Evolutionary conservation across 2,113 vertebrate genomes (phyloP).

Genomic region (Carassius gibelio): DNA sequence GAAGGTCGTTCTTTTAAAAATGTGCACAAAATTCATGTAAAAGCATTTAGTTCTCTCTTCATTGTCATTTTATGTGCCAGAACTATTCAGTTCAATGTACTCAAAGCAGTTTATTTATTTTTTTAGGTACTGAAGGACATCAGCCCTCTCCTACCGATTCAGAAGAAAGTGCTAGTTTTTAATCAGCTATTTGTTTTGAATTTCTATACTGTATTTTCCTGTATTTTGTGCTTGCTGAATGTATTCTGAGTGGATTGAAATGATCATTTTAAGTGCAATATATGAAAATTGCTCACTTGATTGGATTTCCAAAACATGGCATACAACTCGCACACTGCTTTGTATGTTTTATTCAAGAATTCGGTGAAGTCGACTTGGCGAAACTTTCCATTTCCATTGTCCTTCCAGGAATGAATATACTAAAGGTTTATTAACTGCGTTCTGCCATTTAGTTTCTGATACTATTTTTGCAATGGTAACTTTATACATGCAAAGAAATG

Average conservation of each 20-base stretch:
- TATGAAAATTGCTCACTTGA: too few species aligned
- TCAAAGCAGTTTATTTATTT: background rate
- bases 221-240: background rate
- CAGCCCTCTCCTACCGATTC: background rate
- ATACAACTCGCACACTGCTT: too few species aligned
- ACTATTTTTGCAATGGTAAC: too few species aligned
- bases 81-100: background rate
- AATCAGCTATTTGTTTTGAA: background rate
- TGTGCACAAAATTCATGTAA: background rate
- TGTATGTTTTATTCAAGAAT: too few species aligned
- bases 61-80: background rate
- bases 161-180: conserved; percentile 14
- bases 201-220: background rate
- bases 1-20: conserved; percentile 13
- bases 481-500: too few species aligned
- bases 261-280: background rate
- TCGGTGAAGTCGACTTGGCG: too few species aligned
- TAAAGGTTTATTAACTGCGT: too few species aligned
- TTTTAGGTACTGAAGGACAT: background rate
- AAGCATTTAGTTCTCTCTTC: background rate
- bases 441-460: too few species aligned
- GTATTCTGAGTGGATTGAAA: background rate
- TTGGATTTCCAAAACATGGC: too few species aligned
- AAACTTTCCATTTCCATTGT: too few species aligned
- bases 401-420: too few species aligned